Base-by-base conservation (phyloP, 2,113 vertebrate genomes). In the Hyla sarda region DNA sequence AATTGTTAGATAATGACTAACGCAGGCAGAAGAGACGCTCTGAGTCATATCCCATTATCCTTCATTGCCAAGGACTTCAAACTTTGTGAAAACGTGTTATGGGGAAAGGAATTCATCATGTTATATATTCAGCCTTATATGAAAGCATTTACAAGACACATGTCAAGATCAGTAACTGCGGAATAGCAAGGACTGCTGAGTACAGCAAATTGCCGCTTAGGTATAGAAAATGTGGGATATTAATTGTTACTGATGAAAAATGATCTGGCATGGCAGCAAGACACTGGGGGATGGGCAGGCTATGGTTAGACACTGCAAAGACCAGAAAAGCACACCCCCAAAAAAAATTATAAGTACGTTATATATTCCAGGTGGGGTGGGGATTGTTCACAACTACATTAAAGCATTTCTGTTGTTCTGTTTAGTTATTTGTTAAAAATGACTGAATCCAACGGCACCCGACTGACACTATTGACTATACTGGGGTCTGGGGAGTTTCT, bases 31-130 rank as follows among this genome's bases (percentile, higher is more conserved):
- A 62, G 30, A 60, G 54, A 62, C 7, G 34, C 34, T 80, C 34
- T 80, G 77, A 60, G 54, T 80, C 77, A 80, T 17, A 45, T 80
- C 23, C 77, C 2, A 80, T 80, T 80, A 80, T 62, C 23, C 77
- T 28, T n/a, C 34, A 41, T 25, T 23, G 34, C 6, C 56, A 41
- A 80, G 34, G 23, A 62, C 54, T 34, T 60, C 1, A 45, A 80
- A 80, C 45, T 80, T 62, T 28, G 54, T 25, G 37, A 60, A 62
- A 11, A 19, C 7, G 6, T 3, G 10, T 54, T 77, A 54, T 19
- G 9, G 21, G 21, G 23, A 45, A 50, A 41, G 6, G 19, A 50
- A 56, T 50, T 52, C 16, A 60, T 60, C 56, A 6, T 6, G 3
- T 52, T 75, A 14, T 6, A 28, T 28, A 69, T 28, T 48, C 73